phyloP scores from a whole-genome alignment of 2,797 vertebrate genomes.

The Spheniscus humboldti region DNA sequence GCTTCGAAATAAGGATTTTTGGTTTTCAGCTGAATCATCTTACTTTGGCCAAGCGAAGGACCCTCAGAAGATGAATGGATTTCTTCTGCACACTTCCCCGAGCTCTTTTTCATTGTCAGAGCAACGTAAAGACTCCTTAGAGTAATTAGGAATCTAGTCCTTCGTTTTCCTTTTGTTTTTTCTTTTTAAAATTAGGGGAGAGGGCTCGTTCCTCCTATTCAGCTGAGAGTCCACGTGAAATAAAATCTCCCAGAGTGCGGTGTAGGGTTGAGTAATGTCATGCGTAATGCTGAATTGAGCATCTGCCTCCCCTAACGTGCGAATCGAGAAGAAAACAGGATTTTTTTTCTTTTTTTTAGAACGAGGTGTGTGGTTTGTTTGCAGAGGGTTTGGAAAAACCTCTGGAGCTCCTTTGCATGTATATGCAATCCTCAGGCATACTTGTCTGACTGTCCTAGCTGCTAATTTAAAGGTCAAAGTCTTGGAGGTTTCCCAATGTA shows the following conservation, averaged over 20 bases:
- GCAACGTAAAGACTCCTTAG: neutral
- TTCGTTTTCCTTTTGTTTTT: neutral
- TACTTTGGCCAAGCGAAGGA: neutral
- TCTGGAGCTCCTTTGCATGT: neutral
- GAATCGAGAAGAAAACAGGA: neutral
- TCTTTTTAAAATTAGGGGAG: neutral
- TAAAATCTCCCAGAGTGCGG: neutral
- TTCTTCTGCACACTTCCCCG: neutral
- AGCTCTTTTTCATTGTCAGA: neutral
- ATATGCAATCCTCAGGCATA: neutral
- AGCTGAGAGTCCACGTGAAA: neutral
- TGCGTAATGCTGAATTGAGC: neutral
- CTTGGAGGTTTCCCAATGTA: constrained; percentile 41
- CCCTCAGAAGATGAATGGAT: neutral
- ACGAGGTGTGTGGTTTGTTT: neutral
- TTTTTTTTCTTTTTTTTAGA: neutral
- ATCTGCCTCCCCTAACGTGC: constrained; percentile 16
- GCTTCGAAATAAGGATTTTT: neutral
- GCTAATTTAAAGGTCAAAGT: constrained; percentile 43
- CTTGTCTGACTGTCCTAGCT: constrained; percentile 15
- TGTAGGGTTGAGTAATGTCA: constrained; percentile 11
- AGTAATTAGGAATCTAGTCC: neutral
- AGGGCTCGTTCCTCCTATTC: neutral
- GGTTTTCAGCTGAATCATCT: neutral
- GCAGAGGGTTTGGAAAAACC: constrained; percentile 3